These are phyloP conservation scores for Seira ritae DNA, from an alignment of 2,888 invertebrate genomes.

Conservation along the genomic window DNA sequence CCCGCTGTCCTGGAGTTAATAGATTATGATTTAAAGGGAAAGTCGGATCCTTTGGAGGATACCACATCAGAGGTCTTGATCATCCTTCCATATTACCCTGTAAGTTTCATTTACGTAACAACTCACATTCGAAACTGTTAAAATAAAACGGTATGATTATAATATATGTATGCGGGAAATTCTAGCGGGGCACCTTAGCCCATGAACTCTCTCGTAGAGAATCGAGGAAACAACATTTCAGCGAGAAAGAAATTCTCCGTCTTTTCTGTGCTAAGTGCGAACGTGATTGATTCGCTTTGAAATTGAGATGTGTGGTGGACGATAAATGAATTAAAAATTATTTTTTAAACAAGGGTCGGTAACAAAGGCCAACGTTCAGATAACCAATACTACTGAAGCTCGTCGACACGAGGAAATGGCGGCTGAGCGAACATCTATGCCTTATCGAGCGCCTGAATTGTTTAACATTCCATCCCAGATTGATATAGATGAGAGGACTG, in stretches of 20 bases:
- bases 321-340: constrained; percentile 17
- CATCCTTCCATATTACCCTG: constrained; percentile 85
- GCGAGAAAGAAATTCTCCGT: constrained; percentile 81
- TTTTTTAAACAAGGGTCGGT: constrained; percentile 73
- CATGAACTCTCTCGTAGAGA: constrained; percentile 82
- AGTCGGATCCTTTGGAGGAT: constrained; percentile 81
- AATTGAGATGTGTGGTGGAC: neutral
- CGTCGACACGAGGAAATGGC: constrained; percentile 86
- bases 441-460: constrained; percentile 91
- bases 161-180: no score
- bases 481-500: constrained; percentile 88
- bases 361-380: constrained; percentile 76
- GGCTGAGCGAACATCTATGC: constrained; percentile 86
- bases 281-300: constrained; percentile 75
- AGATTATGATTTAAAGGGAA: constrained; percentile 82
- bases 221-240: constrained; percentile 80
- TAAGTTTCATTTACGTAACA: constrained; percentile 73
- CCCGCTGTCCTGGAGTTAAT: constrained; percentile 85
- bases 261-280: constrained; percentile 85
- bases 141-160: no score
- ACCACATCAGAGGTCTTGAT: constrained; percentile 84
- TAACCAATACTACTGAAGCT: constrained; percentile 83
- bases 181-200: constrained; percentile 84
- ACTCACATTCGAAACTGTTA: neutral
- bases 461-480: constrained; percentile 89